A percentile compares a stretch with the other conserved stretches of the same genome.
Evolutionary conservation across 2,113 vertebrate genomes (phyloP).

Genomic region (Psittacus erithacus): DNA sequence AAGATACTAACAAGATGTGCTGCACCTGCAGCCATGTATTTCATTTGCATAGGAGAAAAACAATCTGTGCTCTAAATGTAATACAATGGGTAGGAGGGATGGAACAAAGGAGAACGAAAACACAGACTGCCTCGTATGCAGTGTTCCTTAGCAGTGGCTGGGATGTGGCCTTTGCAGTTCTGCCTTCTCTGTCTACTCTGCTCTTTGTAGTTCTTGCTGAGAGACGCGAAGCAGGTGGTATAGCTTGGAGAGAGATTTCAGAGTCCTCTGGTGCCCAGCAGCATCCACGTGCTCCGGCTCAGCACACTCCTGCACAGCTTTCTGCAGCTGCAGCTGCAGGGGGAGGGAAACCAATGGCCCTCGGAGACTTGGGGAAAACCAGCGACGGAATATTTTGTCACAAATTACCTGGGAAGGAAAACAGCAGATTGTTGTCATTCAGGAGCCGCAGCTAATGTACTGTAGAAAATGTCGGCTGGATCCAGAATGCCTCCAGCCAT

Average conservation of each 20-base stretch:
- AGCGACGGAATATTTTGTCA: constrained; percentile 94
- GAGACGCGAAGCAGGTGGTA: constrained; percentile 81
- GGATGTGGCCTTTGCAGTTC: neutral
- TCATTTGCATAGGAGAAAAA: neutral
- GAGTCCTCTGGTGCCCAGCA: neutral
- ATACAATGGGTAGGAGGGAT: neutral
- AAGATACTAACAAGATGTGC: neutral
- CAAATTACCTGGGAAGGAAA: constrained; percentile 87
- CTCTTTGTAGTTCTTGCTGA: constrained; percentile 59
- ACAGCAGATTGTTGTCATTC: neutral
- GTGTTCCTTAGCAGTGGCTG: neutral
- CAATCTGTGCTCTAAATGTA: neutral
- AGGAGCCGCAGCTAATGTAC: neutral
- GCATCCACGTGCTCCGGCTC: constrained; percentile 34
- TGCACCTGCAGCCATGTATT: neutral
- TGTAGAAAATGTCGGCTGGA: neutral
- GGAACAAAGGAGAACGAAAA: neutral
- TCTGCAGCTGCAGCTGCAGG: constrained; percentile 84
- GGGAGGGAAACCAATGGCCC: constrained; percentile 72
- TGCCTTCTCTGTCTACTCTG: neutral
- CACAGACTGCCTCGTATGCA: neutral
- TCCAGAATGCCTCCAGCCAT: neutral
- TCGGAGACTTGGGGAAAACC: constrained; percentile 83
- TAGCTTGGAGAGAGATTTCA: constrained; percentile 77
- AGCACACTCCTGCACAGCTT: constrained; percentile 85